A percentile compares a stretch with the other conserved stretches of the same genome.
Evolutionary conservation across 1,140 invertebrate genomes (phyloP).

Genomic region (Drosophila oshimai): DNA sequence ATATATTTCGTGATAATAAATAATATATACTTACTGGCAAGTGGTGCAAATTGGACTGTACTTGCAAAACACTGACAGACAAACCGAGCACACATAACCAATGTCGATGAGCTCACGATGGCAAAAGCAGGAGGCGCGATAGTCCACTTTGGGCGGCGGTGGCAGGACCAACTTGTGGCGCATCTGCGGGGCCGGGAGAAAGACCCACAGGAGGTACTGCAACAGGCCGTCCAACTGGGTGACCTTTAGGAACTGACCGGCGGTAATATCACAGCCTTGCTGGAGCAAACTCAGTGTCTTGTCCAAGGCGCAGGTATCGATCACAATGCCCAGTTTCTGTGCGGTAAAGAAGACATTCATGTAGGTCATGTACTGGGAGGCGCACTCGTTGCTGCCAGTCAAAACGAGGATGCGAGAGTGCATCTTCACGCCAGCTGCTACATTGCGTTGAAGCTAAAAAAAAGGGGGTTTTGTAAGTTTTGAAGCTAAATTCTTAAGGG

Average conservation of each 20-base stretch:
- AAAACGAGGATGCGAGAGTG: slow-evolving; percentile 92
- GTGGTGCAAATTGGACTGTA: slow-evolving; percentile 98
- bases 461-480: neutral
- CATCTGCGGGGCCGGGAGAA: slow-evolving; percentile 92
- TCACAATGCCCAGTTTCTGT: slow-evolving; percentile 94
- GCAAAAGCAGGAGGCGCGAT: slow-evolving; percentile 98
- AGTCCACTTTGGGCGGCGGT: slow-evolving; percentile 95
- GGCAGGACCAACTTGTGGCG: slow-evolving; percentile 94
- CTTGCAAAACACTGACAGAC: slow-evolving; percentile 98
- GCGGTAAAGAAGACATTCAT: slow-evolving; percentile 99
- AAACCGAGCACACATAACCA: slow-evolving; percentile 98
- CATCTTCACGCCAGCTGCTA: slow-evolving; percentile 86
- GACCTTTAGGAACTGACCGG: slow-evolving; percentile 93
- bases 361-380: slow-evolving; percentile 98
- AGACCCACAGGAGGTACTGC: slow-evolving; percentile 98
- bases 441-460: slow-evolving; percentile 85
- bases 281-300: slow-evolving; percentile 95
- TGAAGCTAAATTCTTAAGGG: neutral
- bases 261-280: slow-evolving; percentile 98
- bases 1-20: neutral
- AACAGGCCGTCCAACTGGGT: slow-evolving; percentile 92
- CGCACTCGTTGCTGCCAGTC: slow-evolving; percentile 94
- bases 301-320: slow-evolving; percentile 97
- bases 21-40: slow-evolving; percentile 91
- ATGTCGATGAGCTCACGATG: slow-evolving; percentile 98